These are phyloP conservation scores for Spatulosminthurus flaviceps DNA, from an alignment of 2,888 invertebrate genomes.

Conservation along the genomic window DNA sequence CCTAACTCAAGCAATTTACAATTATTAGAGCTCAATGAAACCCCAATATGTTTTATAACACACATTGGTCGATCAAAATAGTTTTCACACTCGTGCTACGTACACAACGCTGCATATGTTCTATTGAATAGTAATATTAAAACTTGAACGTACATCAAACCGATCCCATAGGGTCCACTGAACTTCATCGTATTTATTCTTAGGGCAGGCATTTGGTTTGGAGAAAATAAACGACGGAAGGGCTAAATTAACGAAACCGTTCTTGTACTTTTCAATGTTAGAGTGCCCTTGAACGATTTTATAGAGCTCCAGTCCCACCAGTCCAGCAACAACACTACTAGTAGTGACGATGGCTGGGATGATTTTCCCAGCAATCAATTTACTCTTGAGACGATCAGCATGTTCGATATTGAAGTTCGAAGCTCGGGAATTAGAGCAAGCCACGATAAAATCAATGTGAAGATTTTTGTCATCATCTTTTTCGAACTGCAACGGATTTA, in stretches of 20 bases:
- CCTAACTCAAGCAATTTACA: conserved; percentile 67
- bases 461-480: conserved; percentile 98
- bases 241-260: conserved; percentile 73
- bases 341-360: conserved; percentile 99
- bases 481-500: conserved; percentile 94
- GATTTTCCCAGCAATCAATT: conserved; percentile 73
- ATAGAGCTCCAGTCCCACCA: conserved; percentile 87
- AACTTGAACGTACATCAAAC: conserved; percentile 72
- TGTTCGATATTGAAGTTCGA: conserved; percentile 95
- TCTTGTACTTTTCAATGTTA: conserved; percentile 67
- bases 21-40: too few relatives aligned
- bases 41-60: too few relatives aligned
- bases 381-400: conserved; percentile 89
- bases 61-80: too few relatives aligned
- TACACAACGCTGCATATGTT: too few relatives aligned
- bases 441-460: conserved; percentile 99
- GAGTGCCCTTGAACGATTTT: conserved; percentile 68
- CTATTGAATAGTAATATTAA: too few relatives aligned
- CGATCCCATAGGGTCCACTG: conserved; percentile 74
- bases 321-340: conserved; percentile 94
- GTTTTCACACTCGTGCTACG: too few relatives aligned
- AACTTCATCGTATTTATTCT: conserved; percentile 69
- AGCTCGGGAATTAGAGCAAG: conserved; percentile 95
- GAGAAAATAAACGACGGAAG: conserved; percentile 73
- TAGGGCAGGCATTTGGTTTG: conserved; percentile 69